Evolutionary conservation across 2,888 invertebrate species (phyloP).

Genomic region (Scrobipalpa atriplicella): DNA sequence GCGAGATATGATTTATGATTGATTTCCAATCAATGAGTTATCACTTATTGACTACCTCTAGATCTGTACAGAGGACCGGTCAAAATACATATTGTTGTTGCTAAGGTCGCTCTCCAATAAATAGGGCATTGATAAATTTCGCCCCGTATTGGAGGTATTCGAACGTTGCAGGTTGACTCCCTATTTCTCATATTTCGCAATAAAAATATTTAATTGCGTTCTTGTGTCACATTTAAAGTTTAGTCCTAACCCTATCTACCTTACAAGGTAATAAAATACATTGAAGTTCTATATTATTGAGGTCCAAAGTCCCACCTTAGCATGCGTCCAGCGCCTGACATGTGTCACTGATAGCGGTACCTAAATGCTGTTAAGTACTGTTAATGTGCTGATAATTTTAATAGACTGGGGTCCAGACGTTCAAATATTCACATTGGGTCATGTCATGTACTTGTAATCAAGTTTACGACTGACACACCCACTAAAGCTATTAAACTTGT

Average conservation of each 20-base stretch:
- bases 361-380: not conserved
- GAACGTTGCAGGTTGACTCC: too few relatives aligned
- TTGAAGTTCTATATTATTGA: not conserved
- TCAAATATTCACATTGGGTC: not conserved
- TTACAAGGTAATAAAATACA: not conserved
- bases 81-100: too few relatives aligned
- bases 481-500: not conserved
- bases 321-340: not conserved
- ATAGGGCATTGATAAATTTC: too few relatives aligned
- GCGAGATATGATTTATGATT: too few relatives aligned
- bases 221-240: too few relatives aligned
- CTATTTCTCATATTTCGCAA: too few relatives aligned
- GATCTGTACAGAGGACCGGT: too few relatives aligned
- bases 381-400: not conserved
- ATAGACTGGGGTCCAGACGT: constrained; percentile 7
- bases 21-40: too few relatives aligned
- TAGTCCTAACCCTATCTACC: not conserved
- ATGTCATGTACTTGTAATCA: not conserved
- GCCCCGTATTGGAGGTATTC: too few relatives aligned
- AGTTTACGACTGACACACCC: constrained; percentile 6
- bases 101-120: too few relatives aligned
- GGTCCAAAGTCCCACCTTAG: constrained; percentile 1
- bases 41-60: too few relatives aligned
- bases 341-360: constrained; percentile 6
- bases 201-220: too few relatives aligned